Evolutionary conservation across 1,140 invertebrate species (phyloP), one percentile per base, ranked within the genome.

Genomic region (Sycophila sp.): DNA sequence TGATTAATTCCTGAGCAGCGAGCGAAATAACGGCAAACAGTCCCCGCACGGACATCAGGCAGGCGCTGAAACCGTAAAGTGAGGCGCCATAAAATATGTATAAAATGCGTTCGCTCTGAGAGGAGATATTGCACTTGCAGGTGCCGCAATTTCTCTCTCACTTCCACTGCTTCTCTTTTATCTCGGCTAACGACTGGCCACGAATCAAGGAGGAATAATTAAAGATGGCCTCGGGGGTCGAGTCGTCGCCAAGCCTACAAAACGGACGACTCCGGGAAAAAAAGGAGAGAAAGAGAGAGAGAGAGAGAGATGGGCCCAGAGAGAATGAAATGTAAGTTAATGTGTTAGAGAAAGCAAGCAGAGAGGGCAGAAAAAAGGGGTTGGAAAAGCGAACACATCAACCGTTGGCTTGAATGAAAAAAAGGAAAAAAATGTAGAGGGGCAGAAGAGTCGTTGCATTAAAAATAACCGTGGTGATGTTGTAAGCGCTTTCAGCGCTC

Each of bases 121-220:
- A 45, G 42, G 42, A 47, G 42, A 22, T 22, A 47, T 47, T 47
- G 42, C 42, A 47, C 42, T 47, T 17, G 38, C 36, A 8, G n/a
- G n/a, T n/a, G n/a, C n/a, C n/a, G n/a, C n/a, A n/a, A n/a, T n/a
- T n/a, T n/a, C n/a, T n/a, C n/a, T n/a, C n/a, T n/a, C n/a, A n/a
- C n/a, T n/a, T n/a, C n/a, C n/a, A n/a, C n/a, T n/a, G n/a, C n/a
- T n/a, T n/a, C n/a, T n/a, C n/a, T n/a, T n/a, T n/a, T n/a, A n/a
- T n/a, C n/a, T n/a, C 38, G 58, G 58, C 30, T 60, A 63, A 63
- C 42, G 60, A 63, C 17, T 28, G 60, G 60, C 42, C 60, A 34
- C 60, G 60, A 63, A 63, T 63, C 60, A 63, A n/a, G 42, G 40
- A 49, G 60, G 62, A 65, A 65, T 65, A 65, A 65, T 65, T 65